phyloP scores from a whole-genome alignment of 2,888 invertebrate species.

The Ophonus ardosiacus region DNA sequence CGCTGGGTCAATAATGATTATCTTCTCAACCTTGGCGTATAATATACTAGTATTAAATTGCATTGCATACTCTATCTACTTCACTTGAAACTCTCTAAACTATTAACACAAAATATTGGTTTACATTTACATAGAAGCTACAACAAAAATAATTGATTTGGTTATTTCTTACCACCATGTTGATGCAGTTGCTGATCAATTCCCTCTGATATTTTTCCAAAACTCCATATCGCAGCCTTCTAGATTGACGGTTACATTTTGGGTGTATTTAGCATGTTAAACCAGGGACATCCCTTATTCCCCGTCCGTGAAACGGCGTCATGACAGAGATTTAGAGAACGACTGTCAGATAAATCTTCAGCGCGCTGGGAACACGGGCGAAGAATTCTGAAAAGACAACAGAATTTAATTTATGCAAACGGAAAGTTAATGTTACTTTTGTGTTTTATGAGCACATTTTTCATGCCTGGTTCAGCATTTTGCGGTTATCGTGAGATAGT shows the following conservation, averaged over 20 bases:
- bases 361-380: conserved; percentile 8
- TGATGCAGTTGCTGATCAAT: conserved; percentile 1
- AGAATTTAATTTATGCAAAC: conserved; percentile 48
- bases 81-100: too few species aligned
- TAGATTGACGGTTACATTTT: conserved; percentile 31
- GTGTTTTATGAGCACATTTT: conserved; percentile 35
- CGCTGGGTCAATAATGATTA: too few species aligned
- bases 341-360: conserved; percentile 39
- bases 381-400: conserved; percentile 40
- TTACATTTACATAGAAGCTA: too few species aligned
- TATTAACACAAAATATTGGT: too few species aligned
- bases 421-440: conserved; percentile 48
- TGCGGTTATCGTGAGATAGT: conserved; percentile 18
- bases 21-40: too few species aligned
- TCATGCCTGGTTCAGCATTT: conserved; percentile 8
- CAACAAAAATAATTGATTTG: too few species aligned
- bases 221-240: conserved; percentile 7
- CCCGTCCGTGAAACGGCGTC: not conserved
- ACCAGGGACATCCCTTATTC: conserved; percentile 11
- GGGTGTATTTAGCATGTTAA: conserved; percentile 19
- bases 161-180: not conserved
- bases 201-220: not conserved
- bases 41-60: too few species aligned
- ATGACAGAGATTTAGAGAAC: conserved; percentile 28
- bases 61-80: too few species aligned